These are phyloP conservation scores for Alcis repandata DNA, from an alignment of 2,888 invertebrate species.

Conservation along the genomic window DNA sequence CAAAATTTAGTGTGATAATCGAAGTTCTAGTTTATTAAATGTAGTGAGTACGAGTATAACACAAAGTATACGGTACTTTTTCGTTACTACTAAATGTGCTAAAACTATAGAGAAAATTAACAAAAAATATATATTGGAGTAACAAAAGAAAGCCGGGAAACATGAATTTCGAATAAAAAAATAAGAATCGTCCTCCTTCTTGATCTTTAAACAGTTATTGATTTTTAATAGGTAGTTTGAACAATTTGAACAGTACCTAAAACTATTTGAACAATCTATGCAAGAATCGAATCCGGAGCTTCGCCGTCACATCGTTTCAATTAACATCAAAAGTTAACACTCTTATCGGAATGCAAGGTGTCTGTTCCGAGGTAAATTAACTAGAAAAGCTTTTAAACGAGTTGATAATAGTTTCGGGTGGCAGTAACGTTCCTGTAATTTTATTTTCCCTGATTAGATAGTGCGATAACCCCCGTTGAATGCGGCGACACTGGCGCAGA, in stretches of 20 bases:
- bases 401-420: slow-evolving; percentile 47
- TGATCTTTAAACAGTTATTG: too few relatives aligned
- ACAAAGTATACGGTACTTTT: too few relatives aligned
- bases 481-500: slow-evolving; percentile 50
- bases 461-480: slow-evolving; percentile 57
- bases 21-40: too few relatives aligned
- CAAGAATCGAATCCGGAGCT: slow-evolving; percentile 21
- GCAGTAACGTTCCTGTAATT: slow-evolving; percentile 47
- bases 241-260: slow-evolving; percentile 5
- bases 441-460: slow-evolving; percentile 55
- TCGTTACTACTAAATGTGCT: too few relatives aligned
- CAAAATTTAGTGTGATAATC: too few relatives aligned
- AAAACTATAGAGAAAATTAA: too few relatives aligned
- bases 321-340: slow-evolving; percentile 45
- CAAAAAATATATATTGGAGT: too few relatives aligned
- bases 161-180: too few relatives aligned
- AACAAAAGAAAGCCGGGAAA: too few relatives aligned
- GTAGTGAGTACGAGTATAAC: too few relatives aligned
- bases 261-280: slow-evolving; percentile 19
- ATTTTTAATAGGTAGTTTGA: neutral
- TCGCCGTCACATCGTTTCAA: slow-evolving; percentile 40
- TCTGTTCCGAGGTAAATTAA: slow-evolving; percentile 46
- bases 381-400: slow-evolving; percentile 47
- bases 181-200: too few relatives aligned
- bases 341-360: slow-evolving; percentile 47